phyloP scores from a whole-genome alignment of 1,140 invertebrate genomes.

The Listronotus oregonensis region DNA sequence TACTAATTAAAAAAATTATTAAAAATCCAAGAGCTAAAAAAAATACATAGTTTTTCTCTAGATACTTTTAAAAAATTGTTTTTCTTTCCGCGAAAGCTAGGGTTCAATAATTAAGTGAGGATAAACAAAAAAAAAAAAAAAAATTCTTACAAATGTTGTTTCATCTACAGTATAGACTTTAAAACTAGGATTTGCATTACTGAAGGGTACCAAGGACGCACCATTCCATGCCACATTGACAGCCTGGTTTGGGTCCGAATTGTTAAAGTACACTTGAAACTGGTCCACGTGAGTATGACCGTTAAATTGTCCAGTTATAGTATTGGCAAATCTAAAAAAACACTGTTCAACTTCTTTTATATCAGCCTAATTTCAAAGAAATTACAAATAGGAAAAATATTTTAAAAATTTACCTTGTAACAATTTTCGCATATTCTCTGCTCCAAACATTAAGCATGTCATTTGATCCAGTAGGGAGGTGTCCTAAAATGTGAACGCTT shows the following conservation, averaged over 20 bases:
- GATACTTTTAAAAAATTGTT: too few relatives aligned
- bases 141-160: constrained; percentile 64
- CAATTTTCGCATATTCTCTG: constrained; percentile 68
- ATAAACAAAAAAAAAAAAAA: too few relatives aligned
- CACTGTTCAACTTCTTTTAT: not conserved
- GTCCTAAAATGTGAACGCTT: constrained; percentile 81
- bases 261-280: constrained; percentile 69
- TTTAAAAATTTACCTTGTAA: constrained; percentile 27
- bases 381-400: not conserved
- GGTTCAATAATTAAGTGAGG: too few relatives aligned
- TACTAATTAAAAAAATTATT: too few relatives aligned
- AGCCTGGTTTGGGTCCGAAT: constrained; percentile 43
- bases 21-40: too few relatives aligned
- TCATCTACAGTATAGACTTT: constrained; percentile 73
- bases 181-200: constrained; percentile 80
- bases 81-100: too few relatives aligned
- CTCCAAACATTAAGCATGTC: constrained; percentile 73
- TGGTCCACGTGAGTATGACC: constrained; percentile 82
- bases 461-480: constrained; percentile 74
- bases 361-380: too few relatives aligned
- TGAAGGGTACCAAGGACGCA: constrained; percentile 71
- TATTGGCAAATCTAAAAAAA: constrained; percentile 58
- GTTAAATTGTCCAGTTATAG: constrained; percentile 77
- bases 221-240: constrained; percentile 77
- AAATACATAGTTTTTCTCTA: too few relatives aligned